phyloP scores from a whole-genome alignment of 2,113 vertebrate genomes.

The Otus sunia region DNA sequence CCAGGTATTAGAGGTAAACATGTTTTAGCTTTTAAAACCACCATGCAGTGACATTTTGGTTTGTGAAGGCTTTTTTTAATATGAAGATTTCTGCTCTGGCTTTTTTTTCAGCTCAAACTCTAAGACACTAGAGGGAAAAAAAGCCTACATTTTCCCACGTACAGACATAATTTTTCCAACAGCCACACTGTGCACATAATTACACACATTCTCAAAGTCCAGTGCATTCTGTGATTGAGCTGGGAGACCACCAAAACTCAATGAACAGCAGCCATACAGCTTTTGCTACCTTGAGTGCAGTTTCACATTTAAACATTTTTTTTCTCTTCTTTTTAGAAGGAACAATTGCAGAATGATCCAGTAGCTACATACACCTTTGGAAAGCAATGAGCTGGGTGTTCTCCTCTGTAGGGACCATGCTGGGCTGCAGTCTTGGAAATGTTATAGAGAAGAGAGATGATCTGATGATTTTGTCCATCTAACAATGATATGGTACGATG shows the following conservation, averaged over 20 bases:
- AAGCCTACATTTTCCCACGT: not conserved
- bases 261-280: not conserved
- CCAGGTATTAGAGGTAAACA: not conserved
- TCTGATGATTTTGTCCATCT: not conserved
- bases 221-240: not conserved
- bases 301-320: not conserved
- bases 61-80: not conserved
- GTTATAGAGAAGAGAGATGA: fast-evolving
- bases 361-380: not conserved
- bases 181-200: not conserved
- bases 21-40: not conserved
- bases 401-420: not conserved
- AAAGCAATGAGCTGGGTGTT: not conserved
- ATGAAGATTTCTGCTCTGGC: not conserved
- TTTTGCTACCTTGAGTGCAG: not conserved
- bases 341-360: not conserved
- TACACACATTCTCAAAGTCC: fast-evolving
- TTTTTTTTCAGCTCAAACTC: not conserved
- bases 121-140: not conserved
- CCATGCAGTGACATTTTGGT: not conserved
- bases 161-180: not conserved
- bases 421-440: fast-evolving
- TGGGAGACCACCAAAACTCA: not conserved
- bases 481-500: not conserved
- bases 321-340: not conserved